These are phyloP conservation scores for Bellardia pandia DNA, from an alignment of 2,888 invertebrate genomes.

Conservation along the genomic window DNA sequence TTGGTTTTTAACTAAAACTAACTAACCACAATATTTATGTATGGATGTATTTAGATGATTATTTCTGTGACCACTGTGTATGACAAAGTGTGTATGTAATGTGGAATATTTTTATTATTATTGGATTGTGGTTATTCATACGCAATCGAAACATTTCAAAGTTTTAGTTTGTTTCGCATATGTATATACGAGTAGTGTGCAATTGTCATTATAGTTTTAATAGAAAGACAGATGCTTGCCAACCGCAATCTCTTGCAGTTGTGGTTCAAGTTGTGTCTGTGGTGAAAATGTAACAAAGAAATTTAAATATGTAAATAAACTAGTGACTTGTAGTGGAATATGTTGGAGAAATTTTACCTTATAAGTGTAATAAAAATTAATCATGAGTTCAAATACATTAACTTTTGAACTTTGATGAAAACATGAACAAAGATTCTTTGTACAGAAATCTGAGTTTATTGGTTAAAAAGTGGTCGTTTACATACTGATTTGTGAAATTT, in stretches of 20 bases:
- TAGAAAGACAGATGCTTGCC: neutral
- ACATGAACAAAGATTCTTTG: neutral
- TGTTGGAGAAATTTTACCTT: neutral
- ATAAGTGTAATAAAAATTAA: neutral
- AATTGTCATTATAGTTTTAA: conserved; percentile 10
- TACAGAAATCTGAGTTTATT: no score
- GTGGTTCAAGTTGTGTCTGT: neutral
- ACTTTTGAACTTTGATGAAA: neutral
- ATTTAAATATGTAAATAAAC: no score
- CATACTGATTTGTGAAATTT: no score
- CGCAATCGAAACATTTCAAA: neutral
- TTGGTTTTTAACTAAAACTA: neutral
- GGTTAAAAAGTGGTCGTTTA: no score
- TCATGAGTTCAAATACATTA: neutral
- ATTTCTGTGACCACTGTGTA: neutral
- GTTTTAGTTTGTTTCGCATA: neutral
- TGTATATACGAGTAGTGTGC: neutral
- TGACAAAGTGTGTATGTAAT: neutral
- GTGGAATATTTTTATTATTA: neutral
- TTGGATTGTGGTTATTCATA: conserved; percentile 12
- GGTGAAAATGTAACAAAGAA: neutral
- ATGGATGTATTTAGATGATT: neutral
- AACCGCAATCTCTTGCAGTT: neutral
- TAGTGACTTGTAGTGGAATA: neutral
- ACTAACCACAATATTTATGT: neutral